phyloP scores from a whole-genome alignment of 2,888 invertebrate species.

The Meandrusa payeni region DNA sequence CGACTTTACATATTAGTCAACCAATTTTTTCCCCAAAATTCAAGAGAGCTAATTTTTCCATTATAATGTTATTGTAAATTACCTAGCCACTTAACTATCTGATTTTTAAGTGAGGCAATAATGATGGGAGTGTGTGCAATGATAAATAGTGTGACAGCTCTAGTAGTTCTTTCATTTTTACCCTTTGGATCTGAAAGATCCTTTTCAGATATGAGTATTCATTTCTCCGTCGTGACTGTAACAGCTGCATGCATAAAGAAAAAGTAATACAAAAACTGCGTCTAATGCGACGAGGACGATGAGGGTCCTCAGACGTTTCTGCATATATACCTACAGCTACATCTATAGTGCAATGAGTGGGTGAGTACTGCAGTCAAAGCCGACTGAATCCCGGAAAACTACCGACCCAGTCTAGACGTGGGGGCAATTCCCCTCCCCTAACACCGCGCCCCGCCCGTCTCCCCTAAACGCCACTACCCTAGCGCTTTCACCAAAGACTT shows the following conservation, averaged over 20 bases:
- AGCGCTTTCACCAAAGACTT: slow-evolving; percentile 64
- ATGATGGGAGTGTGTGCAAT: too few species aligned
- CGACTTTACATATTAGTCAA: too few species aligned
- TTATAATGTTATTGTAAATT: too few species aligned
- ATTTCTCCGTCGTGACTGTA: slow-evolving; percentile 39
- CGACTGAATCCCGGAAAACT: slow-evolving; percentile 80
- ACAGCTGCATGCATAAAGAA: slow-evolving; percentile 49
- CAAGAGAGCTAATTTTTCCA: too few species aligned
- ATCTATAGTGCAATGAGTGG: slow-evolving; percentile 72
- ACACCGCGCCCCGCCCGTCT: slow-evolving; percentile 39
- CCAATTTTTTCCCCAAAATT: too few species aligned
- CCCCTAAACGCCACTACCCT: slow-evolving; percentile 41
- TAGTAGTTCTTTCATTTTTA: slow-evolving; percentile 37
- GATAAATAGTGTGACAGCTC: too few species aligned
- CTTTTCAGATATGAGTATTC: slow-evolving; percentile 55
- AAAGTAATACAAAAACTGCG: slow-evolving; percentile 63
- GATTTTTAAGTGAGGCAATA: too few species aligned
- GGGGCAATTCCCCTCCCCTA: slow-evolving; percentile 72
- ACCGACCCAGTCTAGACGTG: slow-evolving; percentile 82
- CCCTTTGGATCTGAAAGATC: slow-evolving; percentile 41
- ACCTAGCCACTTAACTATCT: too few species aligned
- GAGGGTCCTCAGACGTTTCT: slow-evolving; percentile 69
- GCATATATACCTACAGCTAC: slow-evolving; percentile 43
- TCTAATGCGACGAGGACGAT: slow-evolving; percentile 67
- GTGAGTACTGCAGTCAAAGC: slow-evolving; percentile 77